phyloP scores from a whole-genome alignment of 2,113 vertebrate genomes.

The Microcebus jonahi region DNA sequence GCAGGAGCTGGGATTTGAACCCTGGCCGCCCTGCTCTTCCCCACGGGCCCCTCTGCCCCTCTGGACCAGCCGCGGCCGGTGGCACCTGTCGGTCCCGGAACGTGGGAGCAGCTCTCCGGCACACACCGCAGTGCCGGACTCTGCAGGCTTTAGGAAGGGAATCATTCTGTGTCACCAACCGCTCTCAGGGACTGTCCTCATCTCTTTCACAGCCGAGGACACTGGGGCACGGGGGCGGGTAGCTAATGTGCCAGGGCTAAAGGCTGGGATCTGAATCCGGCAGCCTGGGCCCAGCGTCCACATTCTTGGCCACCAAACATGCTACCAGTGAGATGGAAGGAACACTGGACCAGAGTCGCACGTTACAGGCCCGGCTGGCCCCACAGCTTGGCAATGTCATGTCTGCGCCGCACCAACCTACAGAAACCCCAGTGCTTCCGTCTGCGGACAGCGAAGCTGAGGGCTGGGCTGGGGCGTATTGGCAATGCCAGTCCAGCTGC shows the following conservation, averaged over 20 bases:
- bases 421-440: not conserved
- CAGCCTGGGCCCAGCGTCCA: not conserved
- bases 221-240: not conserved
- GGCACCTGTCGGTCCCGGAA: rapidly evolving
- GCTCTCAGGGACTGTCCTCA: not conserved
- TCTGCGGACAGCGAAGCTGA: not conserved
- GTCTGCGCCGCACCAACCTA: not conserved
- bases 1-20: not conserved
- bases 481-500: not conserved
- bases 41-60: not conserved
- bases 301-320: not conserved
- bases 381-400: not conserved
- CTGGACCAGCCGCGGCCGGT: not conserved
- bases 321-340: too few species aligned
- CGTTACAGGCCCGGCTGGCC: not conserved
- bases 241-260: rapidly evolving
- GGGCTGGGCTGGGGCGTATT: not conserved
- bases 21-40: not conserved
- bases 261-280: not conserved
- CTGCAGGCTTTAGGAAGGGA: not conserved
- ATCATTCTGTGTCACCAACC: rapidly evolving
- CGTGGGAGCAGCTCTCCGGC: too few species aligned
- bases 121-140: rapidly evolving
- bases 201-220: not conserved
- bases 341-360: not conserved